These are phyloP conservation scores for Falco punctatus DNA, from an alignment of 2,113 vertebrate species.

Conservation along the genomic window DNA sequence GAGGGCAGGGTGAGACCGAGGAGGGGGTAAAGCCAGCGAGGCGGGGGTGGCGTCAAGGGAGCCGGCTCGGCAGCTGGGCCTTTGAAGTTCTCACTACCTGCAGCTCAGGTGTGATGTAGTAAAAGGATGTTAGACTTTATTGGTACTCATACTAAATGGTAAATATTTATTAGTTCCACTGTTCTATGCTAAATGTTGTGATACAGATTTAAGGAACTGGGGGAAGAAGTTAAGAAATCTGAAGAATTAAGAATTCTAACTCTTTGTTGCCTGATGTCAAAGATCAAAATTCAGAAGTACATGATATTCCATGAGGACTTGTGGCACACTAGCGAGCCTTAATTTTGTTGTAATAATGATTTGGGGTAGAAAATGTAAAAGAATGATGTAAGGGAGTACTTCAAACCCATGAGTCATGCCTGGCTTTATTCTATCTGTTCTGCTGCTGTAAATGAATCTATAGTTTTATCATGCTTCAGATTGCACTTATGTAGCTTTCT, in stretches of 20 bases:
- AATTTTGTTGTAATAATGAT: background rate
- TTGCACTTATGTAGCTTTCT: slow-evolving; percentile 44
- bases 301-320: background rate
- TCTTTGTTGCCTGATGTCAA: background rate
- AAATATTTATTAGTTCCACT: background rate
- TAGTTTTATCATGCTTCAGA: slow-evolving; percentile 53
- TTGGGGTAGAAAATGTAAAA: background rate
- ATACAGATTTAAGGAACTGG: background rate
- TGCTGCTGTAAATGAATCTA: slow-evolving; percentile 56
- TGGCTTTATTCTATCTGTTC: slow-evolving; percentile 40
- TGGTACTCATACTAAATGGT: background rate
- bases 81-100: background rate
- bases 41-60: background rate
- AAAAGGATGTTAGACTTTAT: background rate
- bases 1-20: background rate
- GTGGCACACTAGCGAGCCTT: background rate
- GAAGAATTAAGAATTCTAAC: background rate
- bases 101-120: background rate
- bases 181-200: background rate
- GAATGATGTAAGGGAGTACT: background rate
- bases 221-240: background rate
- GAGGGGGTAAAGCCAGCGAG: background rate
- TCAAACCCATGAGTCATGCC: background rate
- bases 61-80: background rate
- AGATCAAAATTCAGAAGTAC: background rate